Conservation (phyloP, 2,113 vertebrate genomes). For the Tachuris rubrigastra region DNA sequence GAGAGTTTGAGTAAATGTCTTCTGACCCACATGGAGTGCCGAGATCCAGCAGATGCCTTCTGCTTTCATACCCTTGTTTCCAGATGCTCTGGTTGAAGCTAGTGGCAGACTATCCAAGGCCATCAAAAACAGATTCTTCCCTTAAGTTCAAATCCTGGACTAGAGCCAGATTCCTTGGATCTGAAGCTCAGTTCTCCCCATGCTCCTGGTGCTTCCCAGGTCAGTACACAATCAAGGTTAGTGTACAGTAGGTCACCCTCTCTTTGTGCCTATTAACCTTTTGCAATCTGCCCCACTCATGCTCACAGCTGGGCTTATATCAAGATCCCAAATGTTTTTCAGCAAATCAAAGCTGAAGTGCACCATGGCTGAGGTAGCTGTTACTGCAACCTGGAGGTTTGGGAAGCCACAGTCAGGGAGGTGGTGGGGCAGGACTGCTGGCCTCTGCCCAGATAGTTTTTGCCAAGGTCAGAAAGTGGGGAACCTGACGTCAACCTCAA, state of each 20-base stretch:
- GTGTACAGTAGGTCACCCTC: not conserved
- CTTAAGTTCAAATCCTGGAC: not conserved
- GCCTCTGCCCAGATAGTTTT: not conserved
- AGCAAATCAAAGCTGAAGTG: not conserved
- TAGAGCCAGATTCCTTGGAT: not conserved
- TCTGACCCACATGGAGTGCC: rapidly evolving
- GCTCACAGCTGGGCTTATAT: not conserved
- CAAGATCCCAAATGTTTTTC: not conserved
- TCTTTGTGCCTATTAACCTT: not conserved
- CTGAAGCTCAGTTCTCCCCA: not conserved
- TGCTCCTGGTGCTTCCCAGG: not conserved
- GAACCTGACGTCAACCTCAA: not conserved
- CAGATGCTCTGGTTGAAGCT: not conserved
- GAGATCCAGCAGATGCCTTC: not conserved
- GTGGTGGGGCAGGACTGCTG: not conserved
- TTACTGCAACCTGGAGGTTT: not conserved
- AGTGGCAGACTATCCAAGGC: not conserved
- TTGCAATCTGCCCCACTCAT: not conserved
- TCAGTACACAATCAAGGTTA: not conserved
- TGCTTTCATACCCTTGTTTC: not conserved
- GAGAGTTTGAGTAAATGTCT: not conserved
- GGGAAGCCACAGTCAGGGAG: not conserved
- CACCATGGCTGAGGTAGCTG: not conserved
- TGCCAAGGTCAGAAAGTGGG: not conserved
- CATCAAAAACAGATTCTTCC: not conserved